A percentile compares a stretch with the other conserved stretches of the same genome.
Evolutionary conservation across 2,888 invertebrate species (phyloP).

Genomic region (Polydrusus pterygomalis): DNA sequence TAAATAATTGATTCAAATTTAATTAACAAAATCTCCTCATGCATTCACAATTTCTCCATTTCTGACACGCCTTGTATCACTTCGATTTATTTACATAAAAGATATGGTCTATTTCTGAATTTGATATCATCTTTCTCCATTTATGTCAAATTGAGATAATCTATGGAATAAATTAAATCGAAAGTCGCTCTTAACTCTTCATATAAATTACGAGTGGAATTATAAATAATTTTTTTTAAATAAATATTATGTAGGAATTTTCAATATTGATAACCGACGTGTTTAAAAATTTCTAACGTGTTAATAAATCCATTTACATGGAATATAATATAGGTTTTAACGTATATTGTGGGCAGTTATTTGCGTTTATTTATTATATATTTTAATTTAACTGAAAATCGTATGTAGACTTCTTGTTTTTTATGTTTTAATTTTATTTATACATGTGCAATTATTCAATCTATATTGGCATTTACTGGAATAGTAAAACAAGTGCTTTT

Average conservation of each 20-base stretch:
- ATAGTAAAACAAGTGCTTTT: neutral
- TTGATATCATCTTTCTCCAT: conserved; percentile 50
- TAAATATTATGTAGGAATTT: conserved; percentile 25
- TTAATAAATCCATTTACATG: conserved; percentile 47
- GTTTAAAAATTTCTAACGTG: conserved; percentile 33
- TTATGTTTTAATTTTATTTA: neutral
- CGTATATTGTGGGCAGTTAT: conserved; percentile 33
- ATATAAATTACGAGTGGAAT: conserved; percentile 16
- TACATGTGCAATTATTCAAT: conserved; percentile 1
- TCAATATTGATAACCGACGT: conserved; percentile 39
- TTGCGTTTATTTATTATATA: conserved; percentile 32
- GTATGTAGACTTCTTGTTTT: conserved; percentile 8
- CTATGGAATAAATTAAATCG: conserved; percentile 37
- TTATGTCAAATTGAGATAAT: conserved; percentile 48
- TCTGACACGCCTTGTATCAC: conserved; percentile 9
- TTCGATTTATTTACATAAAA: conserved; percentile 35
- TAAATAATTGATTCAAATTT: neutral
- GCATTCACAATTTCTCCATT: conserved; percentile 6
- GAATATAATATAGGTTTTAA: conserved; percentile 35
- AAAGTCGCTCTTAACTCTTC: neutral
- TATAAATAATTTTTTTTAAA: conserved; percentile 30
- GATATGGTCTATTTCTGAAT: conserved; percentile 38
- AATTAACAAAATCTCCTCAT: neutral
- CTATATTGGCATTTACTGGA: neutral
- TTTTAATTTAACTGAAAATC: conserved; percentile 20